Base-by-base conservation (phyloP, 1,140 invertebrate genomes). In the Monomorium pharaonis region DNA sequence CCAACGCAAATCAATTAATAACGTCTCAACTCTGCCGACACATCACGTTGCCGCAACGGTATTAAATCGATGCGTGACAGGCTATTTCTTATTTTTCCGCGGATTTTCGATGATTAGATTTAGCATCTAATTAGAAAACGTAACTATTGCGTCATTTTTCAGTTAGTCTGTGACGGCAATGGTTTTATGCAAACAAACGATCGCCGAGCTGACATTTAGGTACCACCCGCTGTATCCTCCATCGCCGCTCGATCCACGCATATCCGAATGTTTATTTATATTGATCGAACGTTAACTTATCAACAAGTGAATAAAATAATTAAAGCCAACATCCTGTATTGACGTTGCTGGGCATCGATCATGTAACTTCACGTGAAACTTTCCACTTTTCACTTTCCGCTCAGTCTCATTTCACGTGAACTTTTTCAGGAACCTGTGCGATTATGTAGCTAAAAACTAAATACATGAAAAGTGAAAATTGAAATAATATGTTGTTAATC, bases 241-340 rank as follows among this genome's bases (percentile, higher is more conserved):
- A 27, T 4, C 16, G 30, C 18, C 14, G 27, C 33, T 9, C n/a
- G n/a, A n/a, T n/a, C 16, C 62, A 24, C 7, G 3, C 49, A 5
- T 1, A n/a, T 16, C 54, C 27, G 47, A 83, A 44, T 84, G 37
- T 89, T 89, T 89, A 54, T 89, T 84, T 54, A 47, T 60, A 30
- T 16, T 42, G 18, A 33, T 89, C 49, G 74, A 84, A 89, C 49
- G 65, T 90, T 84, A 81, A 88, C 86, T 91, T 88, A 91, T 86
- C 80, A 88, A 86, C 87, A 74, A 62, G 42, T 44, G n/a, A 27
- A 21, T 42, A 47, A 47, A 75, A 67, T 91, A 91, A 91, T 91
- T 90, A 88, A 90, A 91, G 89, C 84, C 74, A 88, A 51, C 74
- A 90, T 90, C 80, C 88, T 47, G 62, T 90, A 90, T 90, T 88